A percentile compares a stretch with the other conserved stretches of the same genome.
Evolutionary conservation across 2,888 invertebrate genomes (phyloP).

Genomic region (Torymus tubicola): DNA sequence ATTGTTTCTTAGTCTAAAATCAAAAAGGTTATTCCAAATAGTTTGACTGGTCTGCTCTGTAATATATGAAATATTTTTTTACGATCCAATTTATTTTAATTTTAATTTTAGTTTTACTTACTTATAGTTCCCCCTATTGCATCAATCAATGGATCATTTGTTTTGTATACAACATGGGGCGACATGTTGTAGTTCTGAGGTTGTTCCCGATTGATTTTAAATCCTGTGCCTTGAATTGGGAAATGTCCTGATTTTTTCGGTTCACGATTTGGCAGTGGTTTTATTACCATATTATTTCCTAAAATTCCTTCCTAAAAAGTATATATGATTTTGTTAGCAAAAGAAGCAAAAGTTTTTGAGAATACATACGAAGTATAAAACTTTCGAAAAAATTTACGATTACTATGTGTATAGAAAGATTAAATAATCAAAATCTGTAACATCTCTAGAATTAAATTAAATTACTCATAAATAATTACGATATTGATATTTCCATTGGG

Average conservation of each 20-base stretch:
- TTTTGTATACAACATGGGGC: slow-evolving; percentile 5
- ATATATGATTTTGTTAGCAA: no score
- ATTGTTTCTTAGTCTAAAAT: background rate
- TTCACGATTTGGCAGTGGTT: background rate
- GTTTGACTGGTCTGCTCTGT: background rate
- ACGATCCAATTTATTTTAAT: background rate
- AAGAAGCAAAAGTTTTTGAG: no score
- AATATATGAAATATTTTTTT: background rate
- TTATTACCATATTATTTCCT: slow-evolving; percentile 17
- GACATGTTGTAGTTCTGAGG: background rate
- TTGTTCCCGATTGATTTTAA: slow-evolving; percentile 1
- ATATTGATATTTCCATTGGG: slow-evolving; percentile 52
- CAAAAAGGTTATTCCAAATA: slow-evolving; percentile 11
- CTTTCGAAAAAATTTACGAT: no score
- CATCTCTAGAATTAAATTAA: no score
- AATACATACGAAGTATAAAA: no score
- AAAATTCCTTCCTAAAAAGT: slow-evolving; percentile 8
- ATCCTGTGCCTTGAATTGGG: background rate
- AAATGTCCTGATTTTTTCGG: background rate
- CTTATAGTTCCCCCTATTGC: background rate
- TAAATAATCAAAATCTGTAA: no score
- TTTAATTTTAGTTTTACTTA: background rate
- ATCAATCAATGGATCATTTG: background rate
- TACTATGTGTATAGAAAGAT: no score
- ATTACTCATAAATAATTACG: slow-evolving; percentile 37